Evolutionary conservation across 2,113 vertebrate species (phyloP).

Genomic region (Nibea albiflora): DNA sequence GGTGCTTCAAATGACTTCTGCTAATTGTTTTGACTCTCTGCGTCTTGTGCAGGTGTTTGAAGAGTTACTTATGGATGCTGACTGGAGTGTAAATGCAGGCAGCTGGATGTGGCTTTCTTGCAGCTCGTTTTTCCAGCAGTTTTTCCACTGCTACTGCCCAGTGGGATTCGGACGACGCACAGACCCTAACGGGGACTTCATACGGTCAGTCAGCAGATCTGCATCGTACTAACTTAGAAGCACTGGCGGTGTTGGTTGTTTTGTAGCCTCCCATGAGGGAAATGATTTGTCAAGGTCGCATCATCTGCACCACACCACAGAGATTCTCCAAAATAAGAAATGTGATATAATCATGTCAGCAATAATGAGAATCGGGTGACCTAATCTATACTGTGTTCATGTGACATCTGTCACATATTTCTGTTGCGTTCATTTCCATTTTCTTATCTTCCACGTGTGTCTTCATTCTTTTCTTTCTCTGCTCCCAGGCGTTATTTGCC

Average conservation of each 20-base stretch:
- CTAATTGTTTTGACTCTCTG: not conserved
- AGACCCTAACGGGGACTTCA: constrained; percentile 96
- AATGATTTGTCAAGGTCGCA: not conserved
- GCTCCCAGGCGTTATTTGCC: constrained; percentile 91
- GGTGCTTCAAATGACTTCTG: not conserved
- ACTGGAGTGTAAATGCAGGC: constrained; percentile 98
- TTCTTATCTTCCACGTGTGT: not conserved
- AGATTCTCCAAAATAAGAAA: not conserved
- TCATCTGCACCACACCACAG: not conserved
- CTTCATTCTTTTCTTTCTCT: constrained; percentile 27
- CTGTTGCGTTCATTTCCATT: not conserved
- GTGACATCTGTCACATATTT: not conserved
- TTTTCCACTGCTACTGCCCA: constrained; percentile 97
- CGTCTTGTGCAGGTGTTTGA: constrained; percentile 89
- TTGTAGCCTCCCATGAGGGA: constrained; percentile 1
- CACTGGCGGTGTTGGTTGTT: too few relatives aligned
- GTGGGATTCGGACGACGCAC: constrained; percentile 95
- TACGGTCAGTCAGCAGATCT: constrained; percentile 84
- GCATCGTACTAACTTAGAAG: not conserved
- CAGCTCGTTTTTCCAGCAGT: constrained; percentile 97
- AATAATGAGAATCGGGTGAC: not conserved
- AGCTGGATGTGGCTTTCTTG: constrained; percentile 99
- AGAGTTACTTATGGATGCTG: constrained; percentile 94
- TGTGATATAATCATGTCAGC: not conserved
- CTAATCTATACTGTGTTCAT: not conserved